Evolutionary conservation across 2,888 invertebrate genomes (phyloP).

Genomic region (Steinernema scapterisci): DNA sequence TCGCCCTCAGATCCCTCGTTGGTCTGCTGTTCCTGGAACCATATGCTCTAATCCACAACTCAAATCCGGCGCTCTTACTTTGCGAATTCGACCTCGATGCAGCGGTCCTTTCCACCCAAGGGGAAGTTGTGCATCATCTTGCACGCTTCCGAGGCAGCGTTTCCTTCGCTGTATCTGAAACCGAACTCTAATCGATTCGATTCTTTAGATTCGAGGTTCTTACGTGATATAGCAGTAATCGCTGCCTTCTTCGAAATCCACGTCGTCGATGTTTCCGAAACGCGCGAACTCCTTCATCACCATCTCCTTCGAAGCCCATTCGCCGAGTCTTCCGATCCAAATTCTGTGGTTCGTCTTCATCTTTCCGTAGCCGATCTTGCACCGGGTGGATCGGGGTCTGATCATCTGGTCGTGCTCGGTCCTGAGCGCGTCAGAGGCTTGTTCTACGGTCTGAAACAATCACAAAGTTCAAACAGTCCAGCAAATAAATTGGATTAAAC

Average conservation of each 20-base stretch:
- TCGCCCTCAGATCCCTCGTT: conserved; percentile 3
- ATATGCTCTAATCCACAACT: neutral
- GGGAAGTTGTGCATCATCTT: conserved; percentile 74
- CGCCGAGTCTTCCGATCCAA: conserved; percentile 80
- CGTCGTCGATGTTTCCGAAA: conserved; percentile 95
- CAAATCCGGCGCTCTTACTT: conserved; percentile 71
- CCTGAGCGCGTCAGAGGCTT: conserved; percentile 50
- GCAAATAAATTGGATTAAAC: neutral
- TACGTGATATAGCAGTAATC: conserved; percentile 22
- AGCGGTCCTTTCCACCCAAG: conserved; percentile 86
- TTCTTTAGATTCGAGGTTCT: too few relatives aligned
- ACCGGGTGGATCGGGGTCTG: conserved; percentile 73
- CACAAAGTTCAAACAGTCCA: neutral
- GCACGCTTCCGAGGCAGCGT: conserved; percentile 88
- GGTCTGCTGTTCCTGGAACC: conserved; percentile 2
- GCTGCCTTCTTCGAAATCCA: conserved; percentile 80
- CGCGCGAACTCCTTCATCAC: conserved; percentile 95
- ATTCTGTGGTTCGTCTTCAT: conserved; percentile 84
- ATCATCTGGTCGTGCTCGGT: conserved; percentile 47
- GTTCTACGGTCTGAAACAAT: conserved; percentile 49
- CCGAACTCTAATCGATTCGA: conserved; percentile 23
- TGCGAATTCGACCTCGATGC: conserved; percentile 92
- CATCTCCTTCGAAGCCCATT: conserved; percentile 85
- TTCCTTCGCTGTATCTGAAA: conserved; percentile 85
- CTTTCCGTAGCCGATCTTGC: conserved; percentile 98